Percentiles rank a stretch among this genome's conserved stretches.
Conservation (phyloP, 1,140 invertebrate genomes). For the Palaemon carinicauda region DNA sequence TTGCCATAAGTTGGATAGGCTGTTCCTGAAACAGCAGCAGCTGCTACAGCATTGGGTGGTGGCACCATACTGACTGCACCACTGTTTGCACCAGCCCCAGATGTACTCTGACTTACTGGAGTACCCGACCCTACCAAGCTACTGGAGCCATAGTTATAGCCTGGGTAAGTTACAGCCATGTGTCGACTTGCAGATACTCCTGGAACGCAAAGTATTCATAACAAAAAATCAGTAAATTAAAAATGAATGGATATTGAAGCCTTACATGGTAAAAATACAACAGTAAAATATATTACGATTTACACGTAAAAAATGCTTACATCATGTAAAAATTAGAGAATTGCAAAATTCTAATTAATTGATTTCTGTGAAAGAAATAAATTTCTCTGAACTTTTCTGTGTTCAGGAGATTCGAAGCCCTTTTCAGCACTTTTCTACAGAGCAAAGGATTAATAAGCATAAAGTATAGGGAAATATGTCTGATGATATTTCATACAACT, state of each 20-base stretch:
- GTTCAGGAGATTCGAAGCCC: no score
- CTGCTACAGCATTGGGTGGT: background rate
- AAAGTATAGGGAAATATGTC: no score
- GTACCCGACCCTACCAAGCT: constrained; percentile 31
- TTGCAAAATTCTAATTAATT: background rate
- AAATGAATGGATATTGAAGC: background rate
- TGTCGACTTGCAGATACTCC: constrained; percentile 34
- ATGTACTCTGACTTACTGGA: constrained; percentile 31
- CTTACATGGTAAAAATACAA: constrained; percentile 4
- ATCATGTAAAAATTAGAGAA: background rate
- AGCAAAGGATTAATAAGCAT: no score
- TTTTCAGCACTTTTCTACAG: no score
- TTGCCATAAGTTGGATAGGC: constrained; percentile 40
- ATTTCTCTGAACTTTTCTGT: no score
- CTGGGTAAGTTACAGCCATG: constrained; percentile 46
- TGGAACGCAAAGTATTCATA: constrained; percentile 42
- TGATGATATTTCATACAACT: no score
- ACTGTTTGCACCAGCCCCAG: background rate
- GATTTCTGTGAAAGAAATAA: background rate
- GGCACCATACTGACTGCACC: background rate
- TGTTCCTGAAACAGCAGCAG: constrained; percentile 34
- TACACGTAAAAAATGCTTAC: background rate
- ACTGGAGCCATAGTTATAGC: constrained; percentile 49
- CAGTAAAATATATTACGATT: background rate
- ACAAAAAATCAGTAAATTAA: constrained; percentile 17